A percentile compares a stretch with the other conserved stretches of the same genome.
phyloP scores from a whole-genome alignment of 1,140 invertebrate genomes.

The Drosophila cardini region DNA sequence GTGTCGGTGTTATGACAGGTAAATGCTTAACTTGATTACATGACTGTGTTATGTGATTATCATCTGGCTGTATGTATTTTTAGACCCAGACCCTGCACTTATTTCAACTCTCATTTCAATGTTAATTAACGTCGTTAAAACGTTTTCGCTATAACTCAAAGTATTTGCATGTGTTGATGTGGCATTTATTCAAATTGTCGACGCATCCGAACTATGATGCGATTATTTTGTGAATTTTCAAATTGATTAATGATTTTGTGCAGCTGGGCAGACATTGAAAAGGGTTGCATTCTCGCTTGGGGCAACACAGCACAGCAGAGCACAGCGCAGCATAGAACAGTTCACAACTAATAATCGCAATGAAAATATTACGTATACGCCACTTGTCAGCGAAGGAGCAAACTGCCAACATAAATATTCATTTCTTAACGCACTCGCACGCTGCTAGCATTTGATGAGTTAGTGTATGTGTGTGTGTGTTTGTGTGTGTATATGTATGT shows the following conservation, averaged over 20 bases:
- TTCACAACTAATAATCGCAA: constrained; percentile 63
- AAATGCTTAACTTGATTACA: constrained; percentile 30
- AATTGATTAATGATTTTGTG: constrained; percentile 70
- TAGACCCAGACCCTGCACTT: not conserved
- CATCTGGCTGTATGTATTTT: constrained; percentile 1
- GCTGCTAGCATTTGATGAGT: constrained; percentile 24
- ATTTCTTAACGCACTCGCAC: constrained; percentile 61
- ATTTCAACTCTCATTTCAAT: constrained; percentile 29
- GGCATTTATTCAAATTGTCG: constrained; percentile 35
- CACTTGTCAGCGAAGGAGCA: constrained; percentile 50
- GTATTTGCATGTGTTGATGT: constrained; percentile 30
- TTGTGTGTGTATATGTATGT: constrained; percentile 32
- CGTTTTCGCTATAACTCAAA: constrained; percentile 9
- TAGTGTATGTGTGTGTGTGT: constrained; percentile 17
- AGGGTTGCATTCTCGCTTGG: constrained; percentile 6
- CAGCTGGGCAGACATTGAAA: constrained; percentile 41
- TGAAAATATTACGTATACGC: constrained; percentile 77
- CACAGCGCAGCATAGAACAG: not conserved
- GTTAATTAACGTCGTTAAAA: constrained; percentile 67
- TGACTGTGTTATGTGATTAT: constrained; percentile 11
- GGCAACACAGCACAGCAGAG: not conserved
- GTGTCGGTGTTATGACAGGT: constrained; percentile 9
- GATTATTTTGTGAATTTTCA: constrained; percentile 40
- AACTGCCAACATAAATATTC: constrained; percentile 75
- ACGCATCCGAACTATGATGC: constrained; percentile 12